Evolutionary conservation across 2,797 vertebrate genomes (phyloP), one percentile per base, ranked within the genome.

Genomic region (Rhincodon typus): DNA sequence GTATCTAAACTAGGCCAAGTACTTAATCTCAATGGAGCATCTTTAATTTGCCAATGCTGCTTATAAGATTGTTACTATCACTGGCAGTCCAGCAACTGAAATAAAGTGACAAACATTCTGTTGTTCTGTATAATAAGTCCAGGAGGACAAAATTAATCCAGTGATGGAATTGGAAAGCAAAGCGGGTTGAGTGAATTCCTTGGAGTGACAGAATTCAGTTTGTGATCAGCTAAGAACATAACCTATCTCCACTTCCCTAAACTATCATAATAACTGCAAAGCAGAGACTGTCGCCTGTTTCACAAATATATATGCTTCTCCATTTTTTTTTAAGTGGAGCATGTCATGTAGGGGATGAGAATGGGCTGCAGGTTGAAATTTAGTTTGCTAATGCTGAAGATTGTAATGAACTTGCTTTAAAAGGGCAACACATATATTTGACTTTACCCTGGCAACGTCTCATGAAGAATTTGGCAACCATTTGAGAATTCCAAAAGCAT

Each of bases 21-120:
- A 66, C 88, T 27, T 88, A 91, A 91, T 91, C 88, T 91, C 34
- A 91, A 79, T 38, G 77, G 77, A 79, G 2, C 88, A 91, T 21
- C 30, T 66, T 91, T 91, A n/a, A 91, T 91, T 91, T 91, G 77
- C 88, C 88, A 66, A n/a, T 38, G 88, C 57, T 91, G 30, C 34
- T 38, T 66, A 57, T 91, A 38, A 66, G 66, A n/a, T 62, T 34
- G 30, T 30, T 62, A 30, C 30, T 34, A 66, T 62, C 57, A 62
- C 10, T 62, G 57, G 10, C 57, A 62, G 30, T n/a, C 46, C 8
- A 87, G 46, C 38, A 46, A 88, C 25, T 88, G 50, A 57, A 19
- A n/a, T 66, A n/a, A 91, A 91, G 30, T 91, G 88, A 66, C 34
- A 91, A 91, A 17, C 30, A 91, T 66, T 91, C 7, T 67, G 88